Conservation (phyloP, 2,888 invertebrate species). For the Pandemis corylana region DNA sequence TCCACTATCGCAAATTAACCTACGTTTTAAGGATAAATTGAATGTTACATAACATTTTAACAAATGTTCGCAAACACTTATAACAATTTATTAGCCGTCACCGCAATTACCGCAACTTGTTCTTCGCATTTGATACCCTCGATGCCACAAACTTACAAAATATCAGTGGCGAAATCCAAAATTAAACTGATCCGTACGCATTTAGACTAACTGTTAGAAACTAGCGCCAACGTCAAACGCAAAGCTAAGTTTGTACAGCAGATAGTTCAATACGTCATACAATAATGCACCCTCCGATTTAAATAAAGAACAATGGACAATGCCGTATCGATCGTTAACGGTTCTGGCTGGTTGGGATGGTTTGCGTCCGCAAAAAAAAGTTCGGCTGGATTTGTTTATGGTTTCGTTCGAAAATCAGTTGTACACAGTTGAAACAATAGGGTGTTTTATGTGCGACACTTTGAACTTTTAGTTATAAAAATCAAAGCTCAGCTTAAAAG, state of each 20-base stretch:
- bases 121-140: slow-evolving; percentile 35
- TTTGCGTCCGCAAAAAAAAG: slow-evolving; percentile 41
- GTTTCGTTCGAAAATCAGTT: slow-evolving; percentile 31
- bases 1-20: background rate
- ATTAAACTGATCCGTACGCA: background rate
- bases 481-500: slow-evolving; percentile 14
- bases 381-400: slow-evolving; percentile 42
- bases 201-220: background rate
- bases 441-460: slow-evolving; percentile 8
- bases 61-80: slow-evolving; percentile 1
- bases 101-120: slow-evolving; percentile 49
- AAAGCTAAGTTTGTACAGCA: slow-evolving; percentile 30
- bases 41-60: background rate
- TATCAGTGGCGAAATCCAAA: background rate
- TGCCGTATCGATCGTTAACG: slow-evolving; percentile 57
- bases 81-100: slow-evolving; percentile 29
- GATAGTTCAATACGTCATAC: slow-evolving; percentile 37
- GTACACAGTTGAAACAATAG: slow-evolving; percentile 22
- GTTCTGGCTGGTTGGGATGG: slow-evolving; percentile 42
- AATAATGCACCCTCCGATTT: slow-evolving; percentile 48
- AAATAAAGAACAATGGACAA: slow-evolving; percentile 54
- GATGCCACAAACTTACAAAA: slow-evolving; percentile 3
- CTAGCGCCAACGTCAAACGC: background rate
- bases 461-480: slow-evolving; percentile 4
- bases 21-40: slow-evolving; percentile 8